Evolutionary conservation across 2,797 vertebrate genomes (phyloP).

Genomic region (Rhinichthys osculus): DNA sequence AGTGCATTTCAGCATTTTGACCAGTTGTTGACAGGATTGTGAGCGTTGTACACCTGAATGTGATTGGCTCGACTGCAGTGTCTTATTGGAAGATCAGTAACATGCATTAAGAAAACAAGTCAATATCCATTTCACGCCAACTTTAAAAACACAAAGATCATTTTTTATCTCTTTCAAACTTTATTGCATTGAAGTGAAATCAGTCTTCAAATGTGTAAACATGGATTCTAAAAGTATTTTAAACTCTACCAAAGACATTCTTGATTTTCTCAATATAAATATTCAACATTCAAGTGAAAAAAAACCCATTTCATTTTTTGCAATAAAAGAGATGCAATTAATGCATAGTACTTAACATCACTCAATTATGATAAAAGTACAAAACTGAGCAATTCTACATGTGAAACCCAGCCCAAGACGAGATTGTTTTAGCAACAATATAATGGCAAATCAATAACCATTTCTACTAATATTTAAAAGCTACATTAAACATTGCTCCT

Average conservation of each 20-base stretch:
- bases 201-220: slow-evolving; percentile 31
- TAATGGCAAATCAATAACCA: slow-evolving; percentile 19
- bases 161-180: slow-evolving; percentile 25
- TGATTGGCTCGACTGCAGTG: too few relatives aligned
- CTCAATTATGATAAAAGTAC: slow-evolving; percentile 17
- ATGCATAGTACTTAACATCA: background rate
- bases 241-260: slow-evolving; percentile 44
- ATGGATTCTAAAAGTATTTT: slow-evolving; percentile 21
- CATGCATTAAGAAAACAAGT: too few relatives aligned
- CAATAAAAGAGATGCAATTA: background rate
- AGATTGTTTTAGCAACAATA: background rate
- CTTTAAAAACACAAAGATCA: background rate
- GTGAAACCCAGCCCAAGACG: slow-evolving; percentile 4
- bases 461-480: slow-evolving; percentile 37
- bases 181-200: slow-evolving; percentile 51
- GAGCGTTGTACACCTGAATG: background rate
- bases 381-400: slow-evolving; percentile 8
- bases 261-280: slow-evolving; percentile 45
- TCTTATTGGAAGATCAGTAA: background rate
- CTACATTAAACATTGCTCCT: slow-evolving; percentile 38
- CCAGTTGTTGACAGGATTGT: background rate
- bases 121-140: background rate
- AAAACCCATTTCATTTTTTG: background rate
- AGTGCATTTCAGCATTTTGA: too few relatives aligned
- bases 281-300: slow-evolving; percentile 35